Base-by-base conservation (phyloP, 1,140 invertebrate species). In the Acyrthosiphon pisum region DNA sequence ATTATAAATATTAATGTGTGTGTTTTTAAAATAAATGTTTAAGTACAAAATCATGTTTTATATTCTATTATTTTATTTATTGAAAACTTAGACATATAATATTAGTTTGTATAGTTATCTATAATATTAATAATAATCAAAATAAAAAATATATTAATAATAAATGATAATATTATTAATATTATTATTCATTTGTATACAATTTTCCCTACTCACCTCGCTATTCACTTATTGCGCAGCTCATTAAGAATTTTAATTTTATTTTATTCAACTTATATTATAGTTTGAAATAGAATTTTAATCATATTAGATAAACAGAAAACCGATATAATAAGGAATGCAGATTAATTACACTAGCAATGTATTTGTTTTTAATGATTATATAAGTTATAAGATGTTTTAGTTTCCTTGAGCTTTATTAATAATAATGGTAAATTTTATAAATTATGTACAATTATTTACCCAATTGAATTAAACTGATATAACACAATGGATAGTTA, bases 341-440 rank as follows among this genome's bases (percentile, higher is more conserved):
- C 18, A 46, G 37, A 48, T 87, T 46, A 48, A 87, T 87, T 87
- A n/a, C 26, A 87, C 37, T 44, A 84, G 6, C 35, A 81, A 35
- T 37, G 20, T 84, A 87, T 46, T 87, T n/a, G 11, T 46, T 46
- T 86, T 86, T n/a, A 87, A 87, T 30, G 84, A 87, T 46, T 87
- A 87, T 46, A 46, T n/a, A 48, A 87, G 46, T 48, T 87, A n/a
- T n/a, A 48, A 46, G 26, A 68, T 87, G 44, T 87, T 87, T 87
- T 48, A 48, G 30, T 87, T 87, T 87, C 44, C 30, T 87, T n/a
- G 84, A 37, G 84, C 23, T 48, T 87, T 87, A 87, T 87, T 87
- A 87, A 48, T 48, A 26, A 87, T 87, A 87, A 87, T 68, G 30
- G 60, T 11, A 68, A 44, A 87, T n/a, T 44, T 48, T n/a, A 23